phyloP scores from a whole-genome alignment of 2,888 invertebrate genomes.

The Amphipoea lucens region DNA sequence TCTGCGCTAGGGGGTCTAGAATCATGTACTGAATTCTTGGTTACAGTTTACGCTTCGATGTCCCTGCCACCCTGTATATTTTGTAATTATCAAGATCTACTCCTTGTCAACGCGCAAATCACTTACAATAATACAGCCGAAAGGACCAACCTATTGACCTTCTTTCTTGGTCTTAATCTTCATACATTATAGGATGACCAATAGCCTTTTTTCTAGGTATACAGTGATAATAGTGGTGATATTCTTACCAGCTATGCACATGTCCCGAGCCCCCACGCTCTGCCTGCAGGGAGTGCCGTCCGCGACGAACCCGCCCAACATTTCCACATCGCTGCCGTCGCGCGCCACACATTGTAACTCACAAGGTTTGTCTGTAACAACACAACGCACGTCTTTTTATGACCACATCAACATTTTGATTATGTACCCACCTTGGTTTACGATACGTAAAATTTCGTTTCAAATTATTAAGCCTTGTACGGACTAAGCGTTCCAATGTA shows the following conservation, averaged over 20 bases:
- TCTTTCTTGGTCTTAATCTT: background rate
- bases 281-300: constrained; percentile 95
- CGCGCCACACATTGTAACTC: constrained; percentile 95
- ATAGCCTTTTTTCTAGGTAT: background rate
- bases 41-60: background rate
- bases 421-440: background rate
- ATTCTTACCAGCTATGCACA: constrained; percentile 92
- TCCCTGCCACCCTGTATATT: background rate
- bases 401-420: background rate
- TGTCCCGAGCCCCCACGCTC: constrained; percentile 94
- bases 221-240: background rate
- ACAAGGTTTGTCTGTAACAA: constrained; percentile 92
- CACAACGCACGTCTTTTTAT: constrained; percentile 45
- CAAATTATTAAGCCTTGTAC: background rate
- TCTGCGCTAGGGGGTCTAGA: too few species aligned
- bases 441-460: background rate
- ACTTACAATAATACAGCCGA: background rate
- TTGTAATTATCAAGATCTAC: background rate
- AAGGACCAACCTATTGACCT: background rate
- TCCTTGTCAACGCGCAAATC: background rate
- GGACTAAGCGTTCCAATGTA: too few species aligned
- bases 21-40: too few species aligned
- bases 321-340: constrained; percentile 92
- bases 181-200: background rate
- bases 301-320: constrained; percentile 93